phyloP scores from a whole-genome alignment of 1,140 invertebrate genomes.

The Diprion similis region DNA sequence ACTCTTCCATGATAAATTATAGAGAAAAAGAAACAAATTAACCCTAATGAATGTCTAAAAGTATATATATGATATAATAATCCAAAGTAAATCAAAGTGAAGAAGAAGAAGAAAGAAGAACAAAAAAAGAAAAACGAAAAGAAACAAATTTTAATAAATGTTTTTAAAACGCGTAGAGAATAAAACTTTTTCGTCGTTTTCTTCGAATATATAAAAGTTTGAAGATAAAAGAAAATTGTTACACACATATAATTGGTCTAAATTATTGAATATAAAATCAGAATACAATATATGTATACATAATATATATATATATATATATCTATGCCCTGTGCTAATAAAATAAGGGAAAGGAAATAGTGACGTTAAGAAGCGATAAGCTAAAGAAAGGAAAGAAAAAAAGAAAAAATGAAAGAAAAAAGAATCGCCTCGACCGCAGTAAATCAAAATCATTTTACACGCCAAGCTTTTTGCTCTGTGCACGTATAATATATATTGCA shows the following conservation, averaged over 20 bases:
- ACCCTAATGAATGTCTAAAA: no score
- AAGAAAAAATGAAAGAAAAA: no score
- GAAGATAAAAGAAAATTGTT: neutral
- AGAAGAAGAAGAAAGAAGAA: no score
- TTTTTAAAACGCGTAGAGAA: no score
- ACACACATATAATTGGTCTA: neutral
- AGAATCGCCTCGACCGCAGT: no score
- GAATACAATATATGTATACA: neutral
- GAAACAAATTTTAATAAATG: no score
- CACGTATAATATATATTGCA: neutral
- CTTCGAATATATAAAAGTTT: neutral
- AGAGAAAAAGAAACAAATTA: neutral
- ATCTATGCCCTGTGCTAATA: neutral
- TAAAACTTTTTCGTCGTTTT: neutral
- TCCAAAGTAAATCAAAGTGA: neutral
- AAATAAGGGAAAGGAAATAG: neutral
- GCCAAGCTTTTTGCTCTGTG: no score
- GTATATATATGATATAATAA: neutral
- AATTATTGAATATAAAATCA: neutral
- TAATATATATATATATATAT: neutral
- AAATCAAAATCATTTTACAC: no score
- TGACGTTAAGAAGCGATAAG: neutral
- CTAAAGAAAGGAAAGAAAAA: no score
- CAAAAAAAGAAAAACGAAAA: no score
- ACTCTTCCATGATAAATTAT: conserved; percentile 1